Evolutionary conservation across 2,888 invertebrate genomes (phyloP).

Genomic region (Agonopterix arenella): DNA sequence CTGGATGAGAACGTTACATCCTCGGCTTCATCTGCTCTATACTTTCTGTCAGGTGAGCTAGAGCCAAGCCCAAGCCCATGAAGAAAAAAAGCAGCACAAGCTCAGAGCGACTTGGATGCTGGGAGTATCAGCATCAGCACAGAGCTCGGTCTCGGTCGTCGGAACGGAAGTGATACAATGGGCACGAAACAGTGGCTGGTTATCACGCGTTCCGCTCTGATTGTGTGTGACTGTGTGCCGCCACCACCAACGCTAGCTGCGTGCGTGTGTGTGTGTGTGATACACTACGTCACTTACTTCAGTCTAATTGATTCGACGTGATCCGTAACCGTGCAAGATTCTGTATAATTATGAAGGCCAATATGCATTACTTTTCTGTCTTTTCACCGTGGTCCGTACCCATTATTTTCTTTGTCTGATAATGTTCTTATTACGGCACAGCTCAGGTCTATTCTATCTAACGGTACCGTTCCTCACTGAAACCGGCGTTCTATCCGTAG

Average conservation of each 20-base stretch:
- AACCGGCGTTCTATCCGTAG: no score
- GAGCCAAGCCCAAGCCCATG: no score
- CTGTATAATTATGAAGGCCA: not conserved
- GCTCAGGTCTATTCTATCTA: no score
- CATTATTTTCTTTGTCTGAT: no score
- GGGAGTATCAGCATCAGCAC: not conserved
- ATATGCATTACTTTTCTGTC: no score
- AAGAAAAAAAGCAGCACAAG: not conserved
- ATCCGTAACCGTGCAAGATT: not conserved
- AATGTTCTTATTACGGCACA: no score
- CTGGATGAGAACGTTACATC: no score
- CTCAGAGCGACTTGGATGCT: not conserved
- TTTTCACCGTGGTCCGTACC: no score
- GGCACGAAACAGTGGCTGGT: slow-evolving; percentile 28
- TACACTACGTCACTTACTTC: slow-evolving; percentile 7
- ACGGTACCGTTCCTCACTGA: no score
- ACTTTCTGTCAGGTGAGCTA: no score
- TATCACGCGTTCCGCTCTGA: slow-evolving; percentile 45
- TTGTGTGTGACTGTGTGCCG: slow-evolving; percentile 14
- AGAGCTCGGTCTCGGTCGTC: not conserved
- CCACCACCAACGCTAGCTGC: no score
- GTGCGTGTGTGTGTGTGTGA: slow-evolving; percentile 22
- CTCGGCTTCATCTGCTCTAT: no score
- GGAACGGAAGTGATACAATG: slow-evolving; percentile 6
- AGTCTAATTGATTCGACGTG: not conserved